Base-by-base conservation (phyloP, 2,888 invertebrate species). In the Vesta saturnalis region DNA sequence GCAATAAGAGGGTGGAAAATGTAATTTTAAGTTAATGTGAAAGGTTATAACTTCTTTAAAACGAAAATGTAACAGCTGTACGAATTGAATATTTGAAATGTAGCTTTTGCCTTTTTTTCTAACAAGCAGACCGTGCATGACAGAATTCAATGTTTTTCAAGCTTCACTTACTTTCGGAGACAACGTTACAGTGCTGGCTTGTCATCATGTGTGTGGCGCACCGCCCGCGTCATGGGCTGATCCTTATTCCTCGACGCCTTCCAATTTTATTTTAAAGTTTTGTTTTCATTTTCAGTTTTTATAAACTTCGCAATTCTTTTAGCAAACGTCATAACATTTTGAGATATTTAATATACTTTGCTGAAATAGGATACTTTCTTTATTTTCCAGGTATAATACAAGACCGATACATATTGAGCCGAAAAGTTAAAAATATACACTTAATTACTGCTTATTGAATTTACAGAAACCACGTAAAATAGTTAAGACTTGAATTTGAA, bases 181-280 rank as follows among this genome's bases (percentile, higher is more conserved):
- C 76, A 77, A n/a, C n/a, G n/a, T n/a, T 76, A 72, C 76, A 76
- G 76, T 75, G 73, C 72, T 69, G 76, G 73, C 74, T 3, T 39
- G 39, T 39, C 39, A 72, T 76, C 76, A 76, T 73, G 76, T 76
- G 77, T 77, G 39, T n/a, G 61, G 67, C 74, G 76, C 74, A 74
- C 77, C 78, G 78, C 77, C 78, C 77, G n/a, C n/a, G 77, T 62
- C 66, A 75, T 77, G 78, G 79, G 79, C 49, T 70, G 79, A 76
- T 70, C 77, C 72, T 71, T 76, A 72, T 76, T 73, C 62, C 72
- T 69, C 72, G 77, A 77, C 77, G 78, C 77, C 78, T 77, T 65
- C 52, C 15, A 46, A 62, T 47, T 47, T 16, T 21, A 23, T 54
- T 55, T 62, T 62, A 43, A 43, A 49, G 16, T 19, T 18, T 49